Evolutionary conservation across 2,888 invertebrate species (phyloP), one percentile per base, ranked within the genome.

Genomic region (Drosophila differens): DNA sequence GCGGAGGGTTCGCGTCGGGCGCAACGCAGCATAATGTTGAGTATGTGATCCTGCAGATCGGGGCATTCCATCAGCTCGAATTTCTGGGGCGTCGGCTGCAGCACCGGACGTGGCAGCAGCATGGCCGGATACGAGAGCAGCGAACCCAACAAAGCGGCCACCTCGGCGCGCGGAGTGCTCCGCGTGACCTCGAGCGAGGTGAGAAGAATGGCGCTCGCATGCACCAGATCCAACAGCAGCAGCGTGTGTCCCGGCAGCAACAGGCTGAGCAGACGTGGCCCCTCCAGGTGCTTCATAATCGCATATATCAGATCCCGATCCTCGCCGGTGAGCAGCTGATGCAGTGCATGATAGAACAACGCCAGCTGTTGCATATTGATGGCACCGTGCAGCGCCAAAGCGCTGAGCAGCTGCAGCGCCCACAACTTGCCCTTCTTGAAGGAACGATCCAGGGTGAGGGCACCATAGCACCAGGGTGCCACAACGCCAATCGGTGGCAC

Each of bases 381-480:
- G 94, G 87, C 96, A 93, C 75, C 95, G 1, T 95, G 94, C 55
- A 97, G 95, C 69, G 97, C 96, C 72, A 98, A 95, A 64, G 97
- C 97, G 94, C 98, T 98, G 73, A 99, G 95, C 81, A 99, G 94
- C 84, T 97, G 96, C 87, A 98, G 95, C 0, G 99, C 98, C 86
- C 96, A 95, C 70, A 99, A 93, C 93, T 98, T 98, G 63, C 99
- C 99, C 70, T 95, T 94, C 84, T 95, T 96, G 93, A 96, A 98
- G 49, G 95, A 95, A 16, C 94, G 91, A 54, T 97, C 95, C 80
- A 98, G 93, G n/a, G 95, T 95, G 62, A 98, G 94, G 1, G 98
- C 98, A 92, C 98, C 97, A 93, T 98, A 97, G 92, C 99, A 97
- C 99, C 99, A 99, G 25, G 98, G 97, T 53, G 98, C 96, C 88